A percentile compares a stretch with the other conserved stretches of the same genome.
Conservation (phyloP, 2,797 vertebrate species). For the Alfaro cultratus region DNA sequence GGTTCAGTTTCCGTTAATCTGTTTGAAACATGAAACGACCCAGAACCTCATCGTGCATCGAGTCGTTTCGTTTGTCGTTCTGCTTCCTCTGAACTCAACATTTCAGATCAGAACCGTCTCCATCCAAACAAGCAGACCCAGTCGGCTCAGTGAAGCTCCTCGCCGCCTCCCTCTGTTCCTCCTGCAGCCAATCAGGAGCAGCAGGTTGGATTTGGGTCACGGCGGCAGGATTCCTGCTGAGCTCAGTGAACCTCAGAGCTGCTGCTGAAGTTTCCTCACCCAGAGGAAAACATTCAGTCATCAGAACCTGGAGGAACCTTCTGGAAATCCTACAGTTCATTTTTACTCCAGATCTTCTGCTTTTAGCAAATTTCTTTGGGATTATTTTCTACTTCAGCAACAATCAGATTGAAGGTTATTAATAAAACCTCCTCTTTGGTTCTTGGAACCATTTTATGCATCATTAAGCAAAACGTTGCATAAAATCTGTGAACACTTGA, state of each 20-base stretch:
- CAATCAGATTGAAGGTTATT: not conserved
- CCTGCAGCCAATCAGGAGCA: constrained; percentile 63
- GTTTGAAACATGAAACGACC: no score
- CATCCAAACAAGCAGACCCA: not conserved
- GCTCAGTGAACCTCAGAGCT: constrained; percentile 40
- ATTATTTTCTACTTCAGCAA: not conserved
- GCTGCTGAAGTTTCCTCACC: constrained; percentile 1
- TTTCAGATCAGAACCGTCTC: not conserved
- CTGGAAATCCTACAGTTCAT: not conserved
- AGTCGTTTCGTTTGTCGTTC: not conserved
- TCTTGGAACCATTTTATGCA: not conserved
- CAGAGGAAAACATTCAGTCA: not conserved
- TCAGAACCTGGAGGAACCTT: not conserved
- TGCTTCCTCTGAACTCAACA: not conserved
- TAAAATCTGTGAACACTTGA: not conserved
- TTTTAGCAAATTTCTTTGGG: not conserved
- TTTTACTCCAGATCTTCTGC: not conserved
- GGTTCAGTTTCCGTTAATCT: no score
- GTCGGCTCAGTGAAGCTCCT: not conserved
- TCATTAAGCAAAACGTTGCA: not conserved
- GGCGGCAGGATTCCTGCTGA: constrained; percentile 60
- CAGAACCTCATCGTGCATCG: no score
- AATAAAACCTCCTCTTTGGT: not conserved
- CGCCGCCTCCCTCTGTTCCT: constrained; percentile 27
- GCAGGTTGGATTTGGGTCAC: constrained; percentile 63